Base-by-base conservation (phyloP, 2,797 vertebrate genomes). In the Brachymystax lenok region DNA sequence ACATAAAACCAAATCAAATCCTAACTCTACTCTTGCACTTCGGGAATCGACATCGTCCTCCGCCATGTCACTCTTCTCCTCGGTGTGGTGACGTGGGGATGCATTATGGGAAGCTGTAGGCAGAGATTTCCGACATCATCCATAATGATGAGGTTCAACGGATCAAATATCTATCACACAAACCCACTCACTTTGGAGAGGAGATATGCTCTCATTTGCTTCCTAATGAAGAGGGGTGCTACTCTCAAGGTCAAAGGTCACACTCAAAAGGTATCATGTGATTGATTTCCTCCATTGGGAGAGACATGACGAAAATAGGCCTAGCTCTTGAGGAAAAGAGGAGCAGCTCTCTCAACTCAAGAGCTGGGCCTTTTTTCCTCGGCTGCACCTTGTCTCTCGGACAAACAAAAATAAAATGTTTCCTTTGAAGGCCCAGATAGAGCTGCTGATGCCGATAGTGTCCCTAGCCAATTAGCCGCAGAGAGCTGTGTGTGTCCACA, bases 401-500 rank as follows among this genome's bases (percentile, higher is more conserved):
- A 54, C 52, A 54, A 19, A 19, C 17, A 54, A 54, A 27, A 64
- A 5, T 27, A 64, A 27, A 3, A 27, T 64, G 21, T 13, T 64
- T 5, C n/a, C 10, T 27, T 56, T 27, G 24, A 8, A 19, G 21
- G 59, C 21, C 6, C 21, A 63, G 21, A 63, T 63, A 63, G 21
- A 63, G n/a, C 21, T 63, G 59, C 7, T 19, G 59, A 63, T 63
- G 59, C 10, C 7, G 4, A 56, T 14, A 28, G 51, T 72, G 27
- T 28, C 27, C 28, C 46, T 13, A 19, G 71, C 8, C 51, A 63
- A 46, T 63, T 46, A 63, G 33, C 72, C 13, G n/a, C 21, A 66
- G 67, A 77, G 75, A 75, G 73, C 2, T 59, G 56, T 59, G n/a
- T 59, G 56, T 21, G 56, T 61, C 56, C 56, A 61, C 56, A 19